Conservation (phyloP, 2,113 vertebrate species). For the Psophia crepitans region DNA sequence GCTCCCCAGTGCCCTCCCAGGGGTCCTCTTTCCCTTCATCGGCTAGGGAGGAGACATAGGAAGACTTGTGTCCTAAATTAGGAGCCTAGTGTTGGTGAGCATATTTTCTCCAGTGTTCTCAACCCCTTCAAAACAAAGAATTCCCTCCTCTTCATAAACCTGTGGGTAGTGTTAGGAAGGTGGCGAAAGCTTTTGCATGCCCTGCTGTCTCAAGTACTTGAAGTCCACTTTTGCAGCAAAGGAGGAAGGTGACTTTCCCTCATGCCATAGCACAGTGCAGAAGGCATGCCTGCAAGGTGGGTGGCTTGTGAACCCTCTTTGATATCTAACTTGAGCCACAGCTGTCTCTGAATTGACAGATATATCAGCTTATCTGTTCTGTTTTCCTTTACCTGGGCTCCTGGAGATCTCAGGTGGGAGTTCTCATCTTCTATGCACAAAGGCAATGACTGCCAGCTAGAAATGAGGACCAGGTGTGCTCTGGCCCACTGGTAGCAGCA, state of each 20-base stretch:
- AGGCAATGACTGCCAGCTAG: background rate
- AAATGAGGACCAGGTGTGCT: background rate
- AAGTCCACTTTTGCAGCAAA: background rate
- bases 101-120: background rate
- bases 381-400: background rate
- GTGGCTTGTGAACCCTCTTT: background rate
- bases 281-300: background rate
- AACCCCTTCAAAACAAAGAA: background rate
- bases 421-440: background rate
- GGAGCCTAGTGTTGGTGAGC: background rate
- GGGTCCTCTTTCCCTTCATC: background rate
- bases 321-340: background rate
- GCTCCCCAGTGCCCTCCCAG: background rate
- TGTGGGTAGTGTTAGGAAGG: background rate
- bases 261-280: background rate
- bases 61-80: background rate
- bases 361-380: background rate
- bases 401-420: background rate
- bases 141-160: background rate
- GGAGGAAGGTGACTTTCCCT: background rate
- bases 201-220: background rate
- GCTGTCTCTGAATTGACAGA: background rate
- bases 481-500: fast-evolving
- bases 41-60: background rate
- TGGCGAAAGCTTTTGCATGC: background rate